These are phyloP conservation scores for Brachylomia viminalis DNA, from an alignment of 2,888 invertebrate species.

Conservation along the genomic window DNA sequence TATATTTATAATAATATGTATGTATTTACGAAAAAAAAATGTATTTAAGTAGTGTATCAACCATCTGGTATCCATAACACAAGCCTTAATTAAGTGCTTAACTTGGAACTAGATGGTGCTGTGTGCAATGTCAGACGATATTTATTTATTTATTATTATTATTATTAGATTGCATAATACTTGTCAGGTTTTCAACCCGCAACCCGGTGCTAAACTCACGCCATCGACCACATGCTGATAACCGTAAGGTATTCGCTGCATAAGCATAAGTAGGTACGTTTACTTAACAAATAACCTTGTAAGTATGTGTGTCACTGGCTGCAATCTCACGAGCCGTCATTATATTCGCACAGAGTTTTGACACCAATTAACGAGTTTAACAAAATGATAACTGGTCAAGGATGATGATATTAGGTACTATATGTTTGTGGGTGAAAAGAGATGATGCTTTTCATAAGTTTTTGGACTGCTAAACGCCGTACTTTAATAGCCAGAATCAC, in stretches of 20 bases:
- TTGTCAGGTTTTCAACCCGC: not conserved
- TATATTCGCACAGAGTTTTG: conserved; percentile 43
- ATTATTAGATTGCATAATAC: not conserved
- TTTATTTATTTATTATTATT: too few relatives aligned
- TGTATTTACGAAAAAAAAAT: too few relatives aligned
- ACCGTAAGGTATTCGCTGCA: not conserved
- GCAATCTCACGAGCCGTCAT: conserved; percentile 49
- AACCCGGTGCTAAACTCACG: not conserved
- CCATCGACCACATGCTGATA: not conserved
- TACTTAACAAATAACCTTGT: conserved; percentile 56
- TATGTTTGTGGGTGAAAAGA: not conserved
- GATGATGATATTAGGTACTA: not conserved
- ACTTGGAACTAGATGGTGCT: too few relatives aligned
- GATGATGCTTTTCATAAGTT: not conserved
- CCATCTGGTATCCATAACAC: too few relatives aligned
- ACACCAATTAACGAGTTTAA: conserved; percentile 48
- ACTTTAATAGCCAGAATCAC: too few relatives aligned
- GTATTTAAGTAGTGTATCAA: too few relatives aligned
- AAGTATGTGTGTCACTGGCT: conserved; percentile 54
- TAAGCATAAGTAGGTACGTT: conserved; percentile 31
- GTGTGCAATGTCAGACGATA: too few relatives aligned
- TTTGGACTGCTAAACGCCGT: too few relatives aligned
- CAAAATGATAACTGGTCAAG: conserved; percentile 45
- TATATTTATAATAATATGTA: too few relatives aligned
- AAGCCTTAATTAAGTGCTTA: too few relatives aligned